Evolutionary conservation across 2,888 invertebrate species (phyloP).

Genomic region (Protonemura montana): DNA sequence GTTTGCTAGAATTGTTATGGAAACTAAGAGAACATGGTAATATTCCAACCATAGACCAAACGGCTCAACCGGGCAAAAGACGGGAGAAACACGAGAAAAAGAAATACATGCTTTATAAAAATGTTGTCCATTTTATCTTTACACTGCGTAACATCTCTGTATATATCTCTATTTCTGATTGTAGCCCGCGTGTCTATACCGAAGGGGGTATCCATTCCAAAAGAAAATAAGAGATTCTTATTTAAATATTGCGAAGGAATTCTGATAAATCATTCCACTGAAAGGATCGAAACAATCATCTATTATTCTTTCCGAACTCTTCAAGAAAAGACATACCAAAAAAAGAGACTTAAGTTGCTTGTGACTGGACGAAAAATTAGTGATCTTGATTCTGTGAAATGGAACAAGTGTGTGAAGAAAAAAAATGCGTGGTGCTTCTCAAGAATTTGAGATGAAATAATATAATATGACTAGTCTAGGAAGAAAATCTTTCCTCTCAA

Average conservation of each 20-base stretch:
- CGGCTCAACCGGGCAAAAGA: not conserved
- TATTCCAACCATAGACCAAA: not conserved
- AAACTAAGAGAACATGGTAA: slow-evolving; percentile 12
- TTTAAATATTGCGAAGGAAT: not conserved
- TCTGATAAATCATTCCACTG: not conserved
- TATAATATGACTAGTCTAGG: not conserved
- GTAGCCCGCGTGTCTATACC: not conserved
- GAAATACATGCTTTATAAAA: slow-evolving; percentile 12
- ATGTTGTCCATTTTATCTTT: not conserved
- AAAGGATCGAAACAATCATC: not conserved
- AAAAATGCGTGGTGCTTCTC: not conserved
- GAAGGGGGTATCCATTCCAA: not conserved
- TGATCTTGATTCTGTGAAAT: not conserved
- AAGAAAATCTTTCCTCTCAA: not conserved
- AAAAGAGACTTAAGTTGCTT: not conserved
- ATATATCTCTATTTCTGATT: slow-evolving; percentile 7
- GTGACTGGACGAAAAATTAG: not conserved
- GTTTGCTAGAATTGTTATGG: not conserved
- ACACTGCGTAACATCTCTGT: slow-evolving; percentile 2
- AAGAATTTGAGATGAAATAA: not conserved
- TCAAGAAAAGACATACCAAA: not conserved
- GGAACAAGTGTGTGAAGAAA: not conserved
- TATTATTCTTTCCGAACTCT: not conserved
- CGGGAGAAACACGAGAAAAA: not conserved
- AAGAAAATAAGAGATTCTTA: slow-evolving; percentile 3